A percentile compares a stretch with the other conserved stretches of the same genome.
These are phyloP conservation scores for Diadegma fenestrale DNA, from an alignment of 2,888 invertebrate species.

Conservation along the genomic window DNA sequence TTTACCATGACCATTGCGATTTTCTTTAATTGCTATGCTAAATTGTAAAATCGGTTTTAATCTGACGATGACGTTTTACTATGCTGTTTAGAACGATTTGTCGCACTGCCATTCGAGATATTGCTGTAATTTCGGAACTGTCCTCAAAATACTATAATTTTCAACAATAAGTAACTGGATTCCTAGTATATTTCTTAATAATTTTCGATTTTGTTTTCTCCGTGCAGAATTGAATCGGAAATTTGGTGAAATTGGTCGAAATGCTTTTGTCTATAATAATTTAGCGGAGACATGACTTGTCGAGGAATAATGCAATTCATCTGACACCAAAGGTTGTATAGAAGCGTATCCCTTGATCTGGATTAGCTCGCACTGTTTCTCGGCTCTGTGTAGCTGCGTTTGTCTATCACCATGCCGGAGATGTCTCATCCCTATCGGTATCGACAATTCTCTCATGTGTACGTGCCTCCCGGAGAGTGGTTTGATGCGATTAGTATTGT, in stretches of 20 bases:
- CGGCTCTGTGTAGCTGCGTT: slow-evolving; percentile 41
- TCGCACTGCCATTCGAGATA: no score
- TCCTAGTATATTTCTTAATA: no score
- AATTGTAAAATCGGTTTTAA: no score
- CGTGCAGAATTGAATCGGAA: background rate
- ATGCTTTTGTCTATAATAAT: slow-evolving; percentile 1
- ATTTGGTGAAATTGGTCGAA: background rate
- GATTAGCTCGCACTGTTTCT: slow-evolving; percentile 69
- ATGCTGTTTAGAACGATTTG: no score
- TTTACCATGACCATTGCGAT: no score
- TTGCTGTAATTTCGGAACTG: no score
- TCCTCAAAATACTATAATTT: no score
- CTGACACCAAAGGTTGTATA: slow-evolving; percentile 67
- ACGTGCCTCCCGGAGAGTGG: slow-evolving; percentile 70
- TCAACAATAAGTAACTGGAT: no score
- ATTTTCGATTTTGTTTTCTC: no score
- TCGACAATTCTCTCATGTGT: slow-evolving; percentile 63
- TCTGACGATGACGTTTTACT: no score
- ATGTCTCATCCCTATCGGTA: slow-evolving; percentile 62
- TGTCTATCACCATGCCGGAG: slow-evolving; percentile 21
- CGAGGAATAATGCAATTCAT: slow-evolving; percentile 26
- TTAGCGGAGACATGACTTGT: background rate
- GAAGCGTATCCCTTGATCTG: slow-evolving; percentile 71
- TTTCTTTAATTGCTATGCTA: no score
- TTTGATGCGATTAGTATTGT: slow-evolving; percentile 80